phyloP scores from a whole-genome alignment of 2,888 invertebrate species.

The Nephrotoma appendiculata region DNA sequence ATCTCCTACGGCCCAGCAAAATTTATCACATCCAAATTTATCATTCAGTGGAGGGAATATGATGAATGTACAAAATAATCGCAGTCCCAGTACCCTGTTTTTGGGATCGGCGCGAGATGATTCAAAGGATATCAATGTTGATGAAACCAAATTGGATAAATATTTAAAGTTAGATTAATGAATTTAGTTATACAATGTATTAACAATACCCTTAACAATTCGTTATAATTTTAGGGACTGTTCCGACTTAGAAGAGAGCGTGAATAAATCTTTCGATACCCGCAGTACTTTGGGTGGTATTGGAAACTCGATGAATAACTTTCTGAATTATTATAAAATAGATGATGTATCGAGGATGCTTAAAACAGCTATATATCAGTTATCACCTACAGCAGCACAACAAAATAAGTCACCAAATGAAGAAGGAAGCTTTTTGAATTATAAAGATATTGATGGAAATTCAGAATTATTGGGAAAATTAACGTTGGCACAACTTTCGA shows the following conservation, averaged over 20 bases:
- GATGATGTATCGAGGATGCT: conserved; percentile 28
- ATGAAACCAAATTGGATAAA: conserved; percentile 33
- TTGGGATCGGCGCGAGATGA: conserved; percentile 25
- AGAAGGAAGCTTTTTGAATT: conserved; percentile 20
- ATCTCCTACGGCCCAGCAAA: conserved; percentile 16
- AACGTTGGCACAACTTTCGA: conserved; percentile 47
- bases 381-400: conserved; percentile 26
- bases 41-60: conserved; percentile 22
- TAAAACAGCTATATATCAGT: conserved; percentile 28
- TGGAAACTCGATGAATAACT: conserved; percentile 23
- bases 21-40: conserved; percentile 18
- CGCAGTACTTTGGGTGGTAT: not conserved
- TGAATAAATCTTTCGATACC: conserved; percentile 16
- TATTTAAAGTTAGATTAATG: conserved; percentile 31
- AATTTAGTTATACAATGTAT: not conserved
- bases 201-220: not conserved
- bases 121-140: conserved; percentile 33
- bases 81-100: conserved; percentile 20
- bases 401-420: conserved; percentile 24
- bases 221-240: conserved; percentile 16
- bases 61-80: conserved; percentile 20
- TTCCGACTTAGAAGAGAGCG: conserved; percentile 21
- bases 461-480: conserved; percentile 31
- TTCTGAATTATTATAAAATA: conserved; percentile 28
- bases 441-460: conserved; percentile 24